Evolutionary conservation across 2,113 vertebrate species (phyloP).

Genomic region (Phrynosoma blainvillii): DNA sequence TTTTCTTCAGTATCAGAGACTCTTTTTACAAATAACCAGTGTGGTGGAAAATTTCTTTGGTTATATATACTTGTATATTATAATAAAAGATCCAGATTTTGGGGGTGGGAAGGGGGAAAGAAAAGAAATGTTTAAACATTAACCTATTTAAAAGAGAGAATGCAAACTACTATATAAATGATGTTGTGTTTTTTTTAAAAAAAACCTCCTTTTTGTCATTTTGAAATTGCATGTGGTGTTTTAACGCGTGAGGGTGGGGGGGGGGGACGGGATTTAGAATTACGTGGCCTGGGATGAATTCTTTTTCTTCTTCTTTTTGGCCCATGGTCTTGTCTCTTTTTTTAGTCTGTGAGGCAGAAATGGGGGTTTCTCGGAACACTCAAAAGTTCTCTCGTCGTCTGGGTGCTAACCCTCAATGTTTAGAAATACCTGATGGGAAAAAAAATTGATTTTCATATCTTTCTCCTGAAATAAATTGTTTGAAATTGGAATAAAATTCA

Average conservation of each 20-base stretch:
- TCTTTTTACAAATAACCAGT: conserved; percentile 70
- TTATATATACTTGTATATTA: conserved; percentile 75
- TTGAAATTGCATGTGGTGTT: conserved; percentile 78
- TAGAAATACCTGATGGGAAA: conserved; percentile 70
- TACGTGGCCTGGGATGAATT: conserved; percentile 60
- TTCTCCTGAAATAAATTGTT: conserved; percentile 86
- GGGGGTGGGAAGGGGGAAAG: conserved; percentile 12
- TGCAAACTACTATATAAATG: conserved; percentile 66
- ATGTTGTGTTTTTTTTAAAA: conserved; percentile 21
- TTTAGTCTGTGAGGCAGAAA: conserved; percentile 50
- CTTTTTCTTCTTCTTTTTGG: conserved; percentile 15
- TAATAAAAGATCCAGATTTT: conserved; percentile 74
- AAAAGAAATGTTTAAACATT: conserved; percentile 62
- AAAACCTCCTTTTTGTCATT: conserved; percentile 71
- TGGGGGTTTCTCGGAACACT: conserved; percentile 57
- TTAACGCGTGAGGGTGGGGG: conserved; percentile 59
- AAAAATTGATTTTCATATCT: conserved; percentile 82
- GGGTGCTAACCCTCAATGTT: conserved; percentile 67
- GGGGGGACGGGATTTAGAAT: conserved; percentile 62
- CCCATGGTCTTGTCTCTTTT: conserved; percentile 65
- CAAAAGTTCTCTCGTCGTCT: conserved; percentile 56
- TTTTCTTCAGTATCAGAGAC: conserved; percentile 74
- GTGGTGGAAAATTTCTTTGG: conserved; percentile 66
- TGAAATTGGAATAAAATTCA: conserved; percentile 87
- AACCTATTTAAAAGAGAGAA: conserved; percentile 77